Evolutionary conservation across 2,888 invertebrate species (phyloP).

Genomic region (Brachyptera risi): DNA sequence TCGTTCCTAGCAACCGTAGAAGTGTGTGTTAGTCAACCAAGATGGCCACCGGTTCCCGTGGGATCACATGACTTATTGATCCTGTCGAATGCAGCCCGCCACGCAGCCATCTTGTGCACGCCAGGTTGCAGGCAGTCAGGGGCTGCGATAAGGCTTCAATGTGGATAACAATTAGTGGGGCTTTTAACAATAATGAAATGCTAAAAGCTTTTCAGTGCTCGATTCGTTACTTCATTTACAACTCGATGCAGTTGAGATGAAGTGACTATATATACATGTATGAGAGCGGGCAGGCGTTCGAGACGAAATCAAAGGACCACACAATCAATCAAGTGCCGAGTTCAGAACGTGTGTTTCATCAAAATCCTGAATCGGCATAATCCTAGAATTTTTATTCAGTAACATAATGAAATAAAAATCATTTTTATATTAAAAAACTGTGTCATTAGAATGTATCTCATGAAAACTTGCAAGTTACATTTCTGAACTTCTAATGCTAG

Average conservation of each 20-base stretch:
- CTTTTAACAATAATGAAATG: neutral
- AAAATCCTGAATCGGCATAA: no score
- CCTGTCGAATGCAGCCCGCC: neutral
- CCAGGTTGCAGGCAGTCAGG: neutral
- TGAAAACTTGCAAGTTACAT: no score
- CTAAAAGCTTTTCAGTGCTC: neutral
- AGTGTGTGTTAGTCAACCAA: neutral
- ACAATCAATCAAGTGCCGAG: no score
- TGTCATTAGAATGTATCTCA: no score
- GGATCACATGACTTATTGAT: slow-evolving; percentile 11
- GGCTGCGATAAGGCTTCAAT: neutral
- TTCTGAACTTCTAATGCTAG: no score
- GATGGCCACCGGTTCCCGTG: neutral
- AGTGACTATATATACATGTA: neutral
- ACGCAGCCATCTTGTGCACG: neutral
- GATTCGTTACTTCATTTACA: neutral
- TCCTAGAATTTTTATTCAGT: no score
- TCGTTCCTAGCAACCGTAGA: neutral
- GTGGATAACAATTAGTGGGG: neutral
- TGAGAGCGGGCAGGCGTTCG: no score
- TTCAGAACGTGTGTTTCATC: no score
- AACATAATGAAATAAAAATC: no score
- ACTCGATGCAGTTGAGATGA: neutral
- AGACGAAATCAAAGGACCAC: neutral
- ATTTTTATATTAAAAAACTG: no score